phyloP scores from a whole-genome alignment of 1,140 invertebrate species.

The Phymastichus coffea region DNA sequence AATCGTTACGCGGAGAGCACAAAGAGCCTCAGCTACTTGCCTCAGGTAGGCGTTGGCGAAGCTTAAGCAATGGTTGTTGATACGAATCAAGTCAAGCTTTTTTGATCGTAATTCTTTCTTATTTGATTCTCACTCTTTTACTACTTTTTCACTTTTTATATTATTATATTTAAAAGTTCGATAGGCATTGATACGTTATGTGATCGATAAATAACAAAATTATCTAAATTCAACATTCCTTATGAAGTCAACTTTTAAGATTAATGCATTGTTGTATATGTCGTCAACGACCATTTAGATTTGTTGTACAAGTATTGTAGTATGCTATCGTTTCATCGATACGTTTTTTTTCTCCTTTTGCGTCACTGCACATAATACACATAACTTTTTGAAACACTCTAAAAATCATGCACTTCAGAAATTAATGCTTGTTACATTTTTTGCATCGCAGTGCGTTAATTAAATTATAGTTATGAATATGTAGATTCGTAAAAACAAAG shows the following conservation, averaged over 20 bases:
- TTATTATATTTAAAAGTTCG: background rate
- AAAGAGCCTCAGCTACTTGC: slow-evolving; percentile 85
- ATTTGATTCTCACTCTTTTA: background rate
- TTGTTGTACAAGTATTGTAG: slow-evolving; percentile 9
- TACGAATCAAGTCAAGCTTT: background rate
- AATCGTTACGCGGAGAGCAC: slow-evolving; percentile 91
- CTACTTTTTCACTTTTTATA: background rate
- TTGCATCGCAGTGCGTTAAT: slow-evolving; percentile 1
- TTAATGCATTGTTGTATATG: slow-evolving; percentile 15
- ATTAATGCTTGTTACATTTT: slow-evolving; percentile 24
- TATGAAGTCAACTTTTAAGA: slow-evolving; percentile 14
- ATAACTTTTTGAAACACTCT: slow-evolving; percentile 3
- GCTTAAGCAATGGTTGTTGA: slow-evolving; percentile 41
- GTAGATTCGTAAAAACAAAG: slow-evolving; percentile 19
- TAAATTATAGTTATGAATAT: background rate
- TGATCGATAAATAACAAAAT: slow-evolving; percentile 2
- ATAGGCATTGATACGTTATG: slow-evolving; percentile 7
- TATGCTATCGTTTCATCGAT: slow-evolving; percentile 9
- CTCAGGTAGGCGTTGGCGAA: slow-evolving; percentile 69
- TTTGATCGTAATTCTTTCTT: background rate
- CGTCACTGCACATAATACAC: no score
- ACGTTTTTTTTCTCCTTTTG: slow-evolving; percentile 4
- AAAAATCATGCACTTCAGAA: slow-evolving; percentile 13
- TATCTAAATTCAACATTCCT: slow-evolving; percentile 22
- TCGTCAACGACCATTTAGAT: slow-evolving; percentile 8